Evolutionary conservation across 2,888 invertebrate species (phyloP), one percentile per base, ranked within the genome.

Genomic region (Tenthredo notha): DNA sequence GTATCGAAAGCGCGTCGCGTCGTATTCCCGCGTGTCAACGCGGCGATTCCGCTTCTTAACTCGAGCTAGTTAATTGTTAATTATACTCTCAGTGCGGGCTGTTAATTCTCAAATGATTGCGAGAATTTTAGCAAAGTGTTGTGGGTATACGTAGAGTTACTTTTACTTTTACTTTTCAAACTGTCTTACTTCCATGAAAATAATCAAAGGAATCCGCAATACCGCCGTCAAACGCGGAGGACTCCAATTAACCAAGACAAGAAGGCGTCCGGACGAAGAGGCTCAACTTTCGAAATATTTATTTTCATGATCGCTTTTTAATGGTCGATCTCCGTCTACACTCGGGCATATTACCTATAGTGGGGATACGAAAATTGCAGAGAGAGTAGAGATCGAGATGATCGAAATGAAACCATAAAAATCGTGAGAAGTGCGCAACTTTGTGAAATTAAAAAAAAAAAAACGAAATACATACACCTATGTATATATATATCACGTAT

Each of bases 251-350:
- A 50, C 65, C 47, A 70, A 25, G 83, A 67, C 83, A 83, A 83
- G 83, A 70, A 47, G 67, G 47, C 67, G 70, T 65, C 37, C 83
- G 50, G 3, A 67, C 67, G 70, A 65, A 43, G 67, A 47, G 43
- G 29, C 25, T 67, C 43, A 29, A 83, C 83, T 83, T 83, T 83
- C 83, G 83, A 83, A 83, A 83, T 83, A 83, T 83, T 65, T 67
- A 83, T 83, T 83, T 83, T 83, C 83, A 83, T 83, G 83, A 70
- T 83, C 83, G 83, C 65, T 83, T 83, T 83, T 83, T 83, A 83
- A 83, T 83, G 83, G 61, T 65, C 61, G 80, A 80, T 80, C 77
- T 47, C 50, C 50, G 50, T 15, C 18, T 29, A 29, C 18, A 18
- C 9, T 7, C 29, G 1, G 12, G 12, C 7, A 4, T 25, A 37